These are phyloP conservation scores for Burhinus bistriatus DNA, from an alignment of 2,113 vertebrate genomes.

Conservation along the genomic window DNA sequence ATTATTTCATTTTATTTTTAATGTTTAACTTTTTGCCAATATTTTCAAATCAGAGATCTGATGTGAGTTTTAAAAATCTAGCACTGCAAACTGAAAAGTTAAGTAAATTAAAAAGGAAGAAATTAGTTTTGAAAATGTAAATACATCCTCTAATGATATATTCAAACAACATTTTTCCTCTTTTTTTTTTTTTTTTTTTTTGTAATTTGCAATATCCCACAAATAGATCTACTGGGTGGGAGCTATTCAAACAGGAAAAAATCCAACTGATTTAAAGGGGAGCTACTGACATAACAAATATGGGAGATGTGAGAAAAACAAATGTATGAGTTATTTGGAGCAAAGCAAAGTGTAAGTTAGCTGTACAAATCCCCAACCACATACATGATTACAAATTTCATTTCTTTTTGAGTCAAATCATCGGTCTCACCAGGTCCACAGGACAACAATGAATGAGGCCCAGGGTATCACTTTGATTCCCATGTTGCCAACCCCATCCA, in stretches of 20 bases:
- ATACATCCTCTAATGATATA: neutral
- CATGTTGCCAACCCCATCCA: neutral
- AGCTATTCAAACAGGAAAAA: neutral
- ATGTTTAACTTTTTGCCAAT: neutral
- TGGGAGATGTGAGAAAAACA: neutral
- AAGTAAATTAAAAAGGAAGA: neutral
- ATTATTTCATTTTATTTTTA: neutral
- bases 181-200: no score
- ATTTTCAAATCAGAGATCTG: neutral
- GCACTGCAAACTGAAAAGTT: neutral
- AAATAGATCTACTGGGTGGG: neutral
- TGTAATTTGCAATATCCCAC: neutral
- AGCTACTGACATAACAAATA: neutral
- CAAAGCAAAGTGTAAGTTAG: neutral
- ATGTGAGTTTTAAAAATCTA: neutral
- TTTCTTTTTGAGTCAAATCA: neutral
- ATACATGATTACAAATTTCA: neutral
- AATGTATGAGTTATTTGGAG: neutral
- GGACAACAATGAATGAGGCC: neutral
- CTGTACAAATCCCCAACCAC: neutral
- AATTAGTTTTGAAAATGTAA: neutral
- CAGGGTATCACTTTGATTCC: neutral
- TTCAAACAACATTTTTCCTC: neutral
- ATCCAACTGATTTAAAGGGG: neutral
- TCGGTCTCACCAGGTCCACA: neutral